These are phyloP conservation scores for Sclerodermus sp. DNA, from an alignment of 2,888 invertebrate genomes.

Conservation along the genomic window DNA sequence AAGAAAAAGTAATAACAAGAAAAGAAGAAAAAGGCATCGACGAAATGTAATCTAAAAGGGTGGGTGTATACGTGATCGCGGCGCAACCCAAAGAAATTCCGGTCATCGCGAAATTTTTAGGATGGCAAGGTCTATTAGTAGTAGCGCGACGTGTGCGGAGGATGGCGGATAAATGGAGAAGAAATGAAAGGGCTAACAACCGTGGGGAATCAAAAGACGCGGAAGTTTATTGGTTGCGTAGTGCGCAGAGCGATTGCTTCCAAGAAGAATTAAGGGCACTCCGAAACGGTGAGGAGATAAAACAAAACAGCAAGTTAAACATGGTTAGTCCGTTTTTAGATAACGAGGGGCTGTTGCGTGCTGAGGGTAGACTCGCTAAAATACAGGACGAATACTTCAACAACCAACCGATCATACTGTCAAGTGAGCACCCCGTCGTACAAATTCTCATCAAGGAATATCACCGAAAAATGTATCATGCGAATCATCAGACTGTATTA, in stretches of 20 bases:
- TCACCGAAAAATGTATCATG: constrained; percentile 13
- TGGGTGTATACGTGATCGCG: background rate
- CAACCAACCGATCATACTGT: constrained; percentile 14
- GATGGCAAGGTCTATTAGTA: constrained; percentile 2
- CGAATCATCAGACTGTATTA: constrained; percentile 16
- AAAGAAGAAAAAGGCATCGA: background rate
- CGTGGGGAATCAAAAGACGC: too few species aligned
- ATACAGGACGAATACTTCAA: background rate
- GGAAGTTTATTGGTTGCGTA: too few species aligned
- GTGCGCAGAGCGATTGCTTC: too few species aligned
- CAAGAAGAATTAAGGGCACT: too few species aligned
- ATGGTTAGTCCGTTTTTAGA: background rate
- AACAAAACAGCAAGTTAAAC: background rate
- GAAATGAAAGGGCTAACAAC: too few species aligned
- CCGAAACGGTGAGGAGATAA: background rate
- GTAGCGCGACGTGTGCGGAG: background rate
- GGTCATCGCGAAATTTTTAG: background rate
- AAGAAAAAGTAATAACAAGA: background rate
- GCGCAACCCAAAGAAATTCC: background rate
- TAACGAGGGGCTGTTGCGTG: constrained; percentile 1
- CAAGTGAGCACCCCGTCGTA: constrained; percentile 9
- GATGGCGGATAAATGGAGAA: background rate
- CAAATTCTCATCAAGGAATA: constrained; percentile 10
- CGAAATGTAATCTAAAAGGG: background rate
- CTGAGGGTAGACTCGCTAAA: constrained; percentile 3